phyloP scores from a whole-genome alignment of 2,888 invertebrate species.

The Drosophila picticornis region DNA sequence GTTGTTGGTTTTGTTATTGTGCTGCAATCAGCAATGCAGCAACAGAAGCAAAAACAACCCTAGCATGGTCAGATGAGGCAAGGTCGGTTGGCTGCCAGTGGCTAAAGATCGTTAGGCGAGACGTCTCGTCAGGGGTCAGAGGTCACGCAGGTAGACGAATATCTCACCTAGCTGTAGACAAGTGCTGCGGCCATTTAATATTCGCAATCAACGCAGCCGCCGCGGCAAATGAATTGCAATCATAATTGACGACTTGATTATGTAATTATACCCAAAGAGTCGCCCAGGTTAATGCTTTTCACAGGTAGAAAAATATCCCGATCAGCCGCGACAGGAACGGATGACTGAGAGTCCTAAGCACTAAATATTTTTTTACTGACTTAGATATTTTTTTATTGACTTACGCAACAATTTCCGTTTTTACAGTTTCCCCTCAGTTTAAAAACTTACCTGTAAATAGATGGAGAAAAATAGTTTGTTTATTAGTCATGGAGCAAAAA shows the following conservation, averaged over 20 bases:
- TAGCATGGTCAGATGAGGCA: conserved; percentile 24
- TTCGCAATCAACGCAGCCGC: conserved; percentile 59
- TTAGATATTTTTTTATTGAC: conserved; percentile 69
- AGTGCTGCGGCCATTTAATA: conserved; percentile 39
- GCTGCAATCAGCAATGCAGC: conserved; percentile 32
- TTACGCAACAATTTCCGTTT: conserved; percentile 71
- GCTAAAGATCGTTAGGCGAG: conserved; percentile 82
- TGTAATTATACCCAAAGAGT: conserved; percentile 29
- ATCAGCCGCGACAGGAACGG: conserved; percentile 52
- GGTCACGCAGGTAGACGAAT: conserved; percentile 30
- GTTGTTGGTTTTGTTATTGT: conserved; percentile 7
- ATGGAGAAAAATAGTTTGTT: conserved; percentile 36
- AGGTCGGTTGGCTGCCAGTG: conserved; percentile 43
- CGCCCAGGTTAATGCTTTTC: conserved; percentile 54
- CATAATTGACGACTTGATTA: conserved; percentile 30
- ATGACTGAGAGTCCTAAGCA: conserved; percentile 61
- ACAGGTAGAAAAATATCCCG: conserved; percentile 22
- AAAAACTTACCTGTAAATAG: conserved; percentile 68
- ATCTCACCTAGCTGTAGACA: conserved; percentile 49
- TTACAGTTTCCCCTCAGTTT: conserved; percentile 14
- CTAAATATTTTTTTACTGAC: conserved; percentile 67
- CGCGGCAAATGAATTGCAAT: conserved; percentile 65
- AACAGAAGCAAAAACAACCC: conserved; percentile 1
- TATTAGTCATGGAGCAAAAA: conserved; percentile 56
- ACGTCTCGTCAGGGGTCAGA: conserved; percentile 45